These are phyloP conservation scores for Agrotis exclamationis DNA, from an alignment of 2,888 invertebrate species.

Conservation along the genomic window DNA sequence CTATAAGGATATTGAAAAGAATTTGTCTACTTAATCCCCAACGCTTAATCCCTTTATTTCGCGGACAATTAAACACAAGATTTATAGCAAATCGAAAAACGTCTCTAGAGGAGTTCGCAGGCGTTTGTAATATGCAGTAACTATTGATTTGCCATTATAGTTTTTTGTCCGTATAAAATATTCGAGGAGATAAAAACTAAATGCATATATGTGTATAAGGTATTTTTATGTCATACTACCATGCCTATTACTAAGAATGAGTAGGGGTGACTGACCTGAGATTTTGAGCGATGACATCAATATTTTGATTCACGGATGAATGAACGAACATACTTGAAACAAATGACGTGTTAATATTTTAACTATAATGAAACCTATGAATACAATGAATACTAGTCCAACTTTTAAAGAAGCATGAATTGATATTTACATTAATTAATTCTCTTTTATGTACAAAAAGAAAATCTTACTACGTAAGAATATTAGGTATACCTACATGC, in stretches of 20 bases:
- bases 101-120: constrained; percentile 64
- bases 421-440: too few species aligned
- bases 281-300: constrained; percentile 4
- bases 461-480: neutral
- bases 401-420: neutral
- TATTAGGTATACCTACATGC: too few species aligned
- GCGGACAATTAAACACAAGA: constrained; percentile 88
- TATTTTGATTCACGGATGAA: neutral
- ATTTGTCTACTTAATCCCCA: constrained; percentile 72
- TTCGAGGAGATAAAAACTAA: constrained; percentile 44
- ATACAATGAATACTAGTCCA: neutral
- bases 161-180: constrained; percentile 56
- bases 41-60: constrained; percentile 89
- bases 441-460: too few species aligned
- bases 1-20: constrained; percentile 55
- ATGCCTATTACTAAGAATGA: constrained; percentile 1
- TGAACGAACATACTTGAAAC: neutral
- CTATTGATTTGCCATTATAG: constrained; percentile 74
- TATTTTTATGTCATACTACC: constrained; percentile 34
- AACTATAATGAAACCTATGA: neutral
- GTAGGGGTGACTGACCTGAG: neutral
- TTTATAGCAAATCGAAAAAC: constrained; percentile 88
- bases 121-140: constrained; percentile 75
- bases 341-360: neutral
- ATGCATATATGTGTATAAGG: constrained; percentile 15